Percentiles rank a stretch among this genome's conserved stretches.
Evolutionary conservation across 2,113 vertebrate genomes (phyloP).

Genomic region (Marcusenius ussheri): DNA sequence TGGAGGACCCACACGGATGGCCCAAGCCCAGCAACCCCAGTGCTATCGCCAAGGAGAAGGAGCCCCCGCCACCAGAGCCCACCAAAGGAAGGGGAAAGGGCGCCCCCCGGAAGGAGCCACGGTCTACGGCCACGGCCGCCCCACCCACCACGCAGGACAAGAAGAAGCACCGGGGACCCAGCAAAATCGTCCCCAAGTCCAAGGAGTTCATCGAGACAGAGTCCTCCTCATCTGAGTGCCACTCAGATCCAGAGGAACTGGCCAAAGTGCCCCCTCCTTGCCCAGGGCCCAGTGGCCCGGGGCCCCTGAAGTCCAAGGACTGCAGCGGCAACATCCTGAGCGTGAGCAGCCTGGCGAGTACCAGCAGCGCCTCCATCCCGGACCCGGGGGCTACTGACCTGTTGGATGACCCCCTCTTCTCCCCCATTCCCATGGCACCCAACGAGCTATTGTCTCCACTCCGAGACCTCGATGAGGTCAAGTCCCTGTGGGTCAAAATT

Average conservation of each 20-base stretch:
- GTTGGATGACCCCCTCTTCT: constrained; percentile 67
- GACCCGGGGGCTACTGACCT: constrained; percentile 67
- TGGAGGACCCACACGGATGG: constrained; percentile 75
- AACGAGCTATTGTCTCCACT: constrained; percentile 75
- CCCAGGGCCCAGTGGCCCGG: constrained; percentile 40
- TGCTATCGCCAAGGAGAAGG: constrained; percentile 83
- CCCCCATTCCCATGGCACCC: constrained; percentile 63
- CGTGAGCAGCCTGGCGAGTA: constrained; percentile 57
- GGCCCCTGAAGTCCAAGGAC: constrained; percentile 53
- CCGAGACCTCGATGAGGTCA: constrained; percentile 72
- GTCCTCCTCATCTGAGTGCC: constrained; percentile 89
- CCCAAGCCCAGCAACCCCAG: constrained; percentile 73
- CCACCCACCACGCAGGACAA: constrained; percentile 68
- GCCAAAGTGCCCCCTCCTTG: constrained; percentile 67
- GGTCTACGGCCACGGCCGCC: constrained; percentile 53
- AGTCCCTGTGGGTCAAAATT: constrained; percentile 90
- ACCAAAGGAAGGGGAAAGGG: constrained; percentile 76
- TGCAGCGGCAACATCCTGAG: constrained; percentile 52
- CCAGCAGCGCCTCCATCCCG: constrained; percentile 65
- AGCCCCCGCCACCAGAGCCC: constrained; percentile 65
- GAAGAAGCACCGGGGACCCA: constrained; percentile 84
- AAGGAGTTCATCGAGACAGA: constrained; percentile 93
- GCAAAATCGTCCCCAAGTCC: constrained; percentile 85
- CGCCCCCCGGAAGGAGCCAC: constrained; percentile 86
- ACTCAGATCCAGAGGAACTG: constrained; percentile 83